phyloP scores from a whole-genome alignment of 64 coral and sea anemone species.

The Actinia tenebrosa region DNA sequence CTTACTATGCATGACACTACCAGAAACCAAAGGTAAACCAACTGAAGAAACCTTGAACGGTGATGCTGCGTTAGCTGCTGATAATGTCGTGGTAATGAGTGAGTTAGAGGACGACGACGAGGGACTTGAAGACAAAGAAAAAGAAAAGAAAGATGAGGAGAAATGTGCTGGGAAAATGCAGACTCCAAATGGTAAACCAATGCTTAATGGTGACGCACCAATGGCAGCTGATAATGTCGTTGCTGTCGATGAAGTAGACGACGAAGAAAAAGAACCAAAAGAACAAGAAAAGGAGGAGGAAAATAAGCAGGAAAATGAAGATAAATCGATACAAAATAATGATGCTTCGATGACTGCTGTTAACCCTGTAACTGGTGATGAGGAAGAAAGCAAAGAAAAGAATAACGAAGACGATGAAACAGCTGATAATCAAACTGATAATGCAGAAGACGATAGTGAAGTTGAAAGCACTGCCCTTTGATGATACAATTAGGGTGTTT shows the following conservation, averaged over 20 bases:
- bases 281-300: not conserved
- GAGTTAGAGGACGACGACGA: not conserved
- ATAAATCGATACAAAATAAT: no score
- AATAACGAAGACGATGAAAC: not conserved
- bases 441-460: not conserved
- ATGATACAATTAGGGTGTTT: not conserved
- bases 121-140: not conserved
- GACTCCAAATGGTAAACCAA: not conserved
- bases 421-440: no score
- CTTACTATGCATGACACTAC: constrained; percentile 52
- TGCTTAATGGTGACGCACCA: not conserved
- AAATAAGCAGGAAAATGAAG: no score
- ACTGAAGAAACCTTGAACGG: constrained; percentile 51
- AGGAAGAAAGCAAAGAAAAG: not conserved
- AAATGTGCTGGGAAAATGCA: not conserved
- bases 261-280: not conserved
- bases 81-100: not conserved
- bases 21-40: constrained; percentile 52
- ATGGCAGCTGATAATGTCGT: not conserved
- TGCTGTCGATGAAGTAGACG: not conserved
- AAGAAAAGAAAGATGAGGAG: not conserved
- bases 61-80: constrained; percentile 2
- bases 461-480: not conserved
- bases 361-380: not conserved
- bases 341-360: no score